Evolutionary conservation across 2,797 vertebrate genomes (phyloP), one percentile per base, ranked within the genome.

Genomic region (Poecilia wingei): DNA sequence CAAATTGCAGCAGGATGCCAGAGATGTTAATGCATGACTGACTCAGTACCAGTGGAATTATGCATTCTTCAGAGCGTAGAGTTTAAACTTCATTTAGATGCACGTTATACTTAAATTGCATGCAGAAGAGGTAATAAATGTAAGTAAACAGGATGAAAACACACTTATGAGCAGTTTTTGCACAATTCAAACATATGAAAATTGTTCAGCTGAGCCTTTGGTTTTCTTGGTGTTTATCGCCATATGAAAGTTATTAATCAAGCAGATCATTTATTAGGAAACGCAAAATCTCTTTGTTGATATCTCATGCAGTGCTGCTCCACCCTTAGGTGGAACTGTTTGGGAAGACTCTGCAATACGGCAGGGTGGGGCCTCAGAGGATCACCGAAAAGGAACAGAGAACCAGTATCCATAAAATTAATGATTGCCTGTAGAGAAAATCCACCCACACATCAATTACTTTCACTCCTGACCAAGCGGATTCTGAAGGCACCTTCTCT

Each of bases 281-380:
- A 31, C 64, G 72, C 55, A 31, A 64, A 45, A 31, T 74, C 46
- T 75, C 31, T 69, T 59, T n/a, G 72, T 70, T 76, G 46, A 70
- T 3, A 14, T 66, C n/a, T 64, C 72, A 18, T 16, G 25, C 6
- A 1, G 45, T 57, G 77, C 72, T 79, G 77, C 82, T 87, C 76
- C 79, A 64, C 79, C 81, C 73, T 71, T 25, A 31, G 74, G 80
- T 83, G 78, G 73, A 78, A 53, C 69, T 59, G 64, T 84, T 86
- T 64, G 49, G 70, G 77, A 59, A 77, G 86, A 47, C 81, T 89
- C 86, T 90, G 89, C 90, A 89, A 85, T 47, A 68, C 45, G 55
- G 28, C 68, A 72, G 86, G 59, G 59, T 80, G 87, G 64, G 82
- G 89, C 79, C 72, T 76, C 72, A 79, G 64, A 83, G 72, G 66